A percentile compares a stretch with the other conserved stretches of the same genome.
Evolutionary conservation across 2,797 vertebrate species (phyloP).

Genomic region (Sebastes glaucus): DNA sequence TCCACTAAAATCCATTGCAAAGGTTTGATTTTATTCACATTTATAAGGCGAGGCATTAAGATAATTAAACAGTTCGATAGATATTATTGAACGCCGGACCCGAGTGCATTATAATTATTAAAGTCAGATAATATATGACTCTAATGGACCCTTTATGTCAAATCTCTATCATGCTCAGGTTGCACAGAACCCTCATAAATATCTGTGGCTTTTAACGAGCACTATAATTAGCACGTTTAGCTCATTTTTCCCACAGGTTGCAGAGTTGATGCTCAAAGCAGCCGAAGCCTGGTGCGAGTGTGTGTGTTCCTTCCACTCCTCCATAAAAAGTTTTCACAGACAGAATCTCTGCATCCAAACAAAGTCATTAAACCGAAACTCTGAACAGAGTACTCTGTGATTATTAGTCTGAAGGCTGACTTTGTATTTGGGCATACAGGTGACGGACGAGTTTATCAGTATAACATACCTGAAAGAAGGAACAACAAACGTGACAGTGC

Average conservation of each 20-base stretch:
- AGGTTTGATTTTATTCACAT: not conserved
- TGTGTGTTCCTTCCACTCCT: constrained; percentile 41
- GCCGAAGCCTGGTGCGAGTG: constrained; percentile 5
- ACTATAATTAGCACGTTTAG: constrained; percentile 48
- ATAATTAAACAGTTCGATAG: not conserved
- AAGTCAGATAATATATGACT: not conserved
- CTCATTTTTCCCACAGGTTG: constrained; percentile 53
- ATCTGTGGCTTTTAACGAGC: constrained; percentile 54
- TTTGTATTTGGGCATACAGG: not conserved
- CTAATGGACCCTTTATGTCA: not conserved
- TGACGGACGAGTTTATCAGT: not conserved
- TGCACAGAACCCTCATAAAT: constrained; percentile 27
- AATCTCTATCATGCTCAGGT: constrained; percentile 1
- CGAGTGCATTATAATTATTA: not conserved
- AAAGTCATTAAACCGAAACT: constrained; percentile 54
- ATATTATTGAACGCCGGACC: not conserved
- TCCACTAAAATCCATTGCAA: not conserved
- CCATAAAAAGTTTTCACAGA: constrained; percentile 53
- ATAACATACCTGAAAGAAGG: not conserved
- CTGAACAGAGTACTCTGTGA: constrained; percentile 15
- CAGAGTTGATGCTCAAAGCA: constrained; percentile 20
- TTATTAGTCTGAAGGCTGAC: constrained; percentile 26
- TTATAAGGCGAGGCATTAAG: not conserved
- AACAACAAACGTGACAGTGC: not conserved
- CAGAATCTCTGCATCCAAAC: constrained; percentile 64